phyloP scores from a whole-genome alignment of 2,888 invertebrate species.

The Sericinus montela region DNA sequence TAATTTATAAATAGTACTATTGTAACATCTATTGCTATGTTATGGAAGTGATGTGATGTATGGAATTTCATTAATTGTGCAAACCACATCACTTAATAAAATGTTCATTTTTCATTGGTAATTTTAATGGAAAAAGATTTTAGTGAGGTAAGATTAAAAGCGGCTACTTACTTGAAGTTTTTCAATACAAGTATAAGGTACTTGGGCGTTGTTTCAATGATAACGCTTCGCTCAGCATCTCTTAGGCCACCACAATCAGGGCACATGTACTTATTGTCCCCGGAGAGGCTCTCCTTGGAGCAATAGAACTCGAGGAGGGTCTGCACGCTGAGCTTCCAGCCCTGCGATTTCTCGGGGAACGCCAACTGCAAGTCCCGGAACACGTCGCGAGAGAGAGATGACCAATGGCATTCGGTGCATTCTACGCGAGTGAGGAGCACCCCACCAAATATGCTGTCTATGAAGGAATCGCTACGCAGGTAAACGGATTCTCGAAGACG shows the following conservation, averaged over 20 bases:
- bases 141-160: no score
- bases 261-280: conserved; percentile 90
- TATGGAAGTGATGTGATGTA: no score
- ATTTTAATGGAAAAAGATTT: no score
- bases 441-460: conserved; percentile 88
- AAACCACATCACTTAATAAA: no score
- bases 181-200: conserved; percentile 89
- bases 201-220: conserved; percentile 85
- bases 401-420: conserved; percentile 85
- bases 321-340: conserved; percentile 83
- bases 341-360: conserved; percentile 80
- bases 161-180: conserved; percentile 83
- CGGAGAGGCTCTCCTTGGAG: conserved; percentile 86
- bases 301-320: conserved; percentile 88
- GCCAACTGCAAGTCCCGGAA: conserved; percentile 90
- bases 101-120: no score
- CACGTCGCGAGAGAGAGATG: conserved; percentile 86
- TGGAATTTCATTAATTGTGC: no score
- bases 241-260: conserved; percentile 85
- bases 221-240: conserved; percentile 82
- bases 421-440: conserved; percentile 85
- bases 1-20: no score
- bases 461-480: conserved; percentile 39
- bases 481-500: neutral
- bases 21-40: no score